These are phyloP conservation scores for Microvelia longipes DNA, from an alignment of 1,140 invertebrate species.

Conservation along the genomic window DNA sequence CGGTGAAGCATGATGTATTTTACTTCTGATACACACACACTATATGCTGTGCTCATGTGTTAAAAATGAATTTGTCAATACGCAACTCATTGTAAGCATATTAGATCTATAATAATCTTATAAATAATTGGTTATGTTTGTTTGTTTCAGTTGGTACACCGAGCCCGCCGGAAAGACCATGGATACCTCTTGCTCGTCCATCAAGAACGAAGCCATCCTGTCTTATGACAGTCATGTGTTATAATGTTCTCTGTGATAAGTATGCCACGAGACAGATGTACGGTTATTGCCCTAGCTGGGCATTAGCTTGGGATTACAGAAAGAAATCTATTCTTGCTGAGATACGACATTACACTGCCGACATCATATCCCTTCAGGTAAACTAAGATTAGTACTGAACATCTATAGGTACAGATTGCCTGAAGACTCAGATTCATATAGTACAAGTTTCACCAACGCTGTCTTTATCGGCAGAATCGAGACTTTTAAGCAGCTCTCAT, in stretches of 20 bases:
- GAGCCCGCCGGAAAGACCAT: slow-evolving; percentile 76
- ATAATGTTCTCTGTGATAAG: slow-evolving; percentile 98
- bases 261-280: slow-evolving; percentile 96
- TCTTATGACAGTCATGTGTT: slow-evolving; percentile 98
- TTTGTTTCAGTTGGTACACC: slow-evolving; percentile 71
- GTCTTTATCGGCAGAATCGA: too few relatives aligned
- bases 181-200: slow-evolving; percentile 77
- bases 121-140: slow-evolving; percentile 4
- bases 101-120: too few relatives aligned
- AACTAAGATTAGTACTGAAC: too few relatives aligned
- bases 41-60: too few relatives aligned
- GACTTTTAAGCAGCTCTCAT: too few relatives aligned
- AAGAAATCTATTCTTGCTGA: slow-evolving; percentile 97
- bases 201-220: slow-evolving; percentile 71
- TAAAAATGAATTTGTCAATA: too few relatives aligned
- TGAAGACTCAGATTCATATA: too few relatives aligned
- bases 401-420: too few relatives aligned
- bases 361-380: slow-evolving; percentile 87
- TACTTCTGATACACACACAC: too few relatives aligned
- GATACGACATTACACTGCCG: slow-evolving; percentile 88
- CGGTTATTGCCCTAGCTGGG: slow-evolving; percentile 94
- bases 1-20: too few relatives aligned
- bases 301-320: slow-evolving; percentile 93
- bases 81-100: too few relatives aligned
- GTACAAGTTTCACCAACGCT: too few relatives aligned